Evolutionary conservation across 2,797 vertebrate genomes (phyloP), one percentile per base, ranked within the genome.

Genomic region (Falco columbarius): DNA sequence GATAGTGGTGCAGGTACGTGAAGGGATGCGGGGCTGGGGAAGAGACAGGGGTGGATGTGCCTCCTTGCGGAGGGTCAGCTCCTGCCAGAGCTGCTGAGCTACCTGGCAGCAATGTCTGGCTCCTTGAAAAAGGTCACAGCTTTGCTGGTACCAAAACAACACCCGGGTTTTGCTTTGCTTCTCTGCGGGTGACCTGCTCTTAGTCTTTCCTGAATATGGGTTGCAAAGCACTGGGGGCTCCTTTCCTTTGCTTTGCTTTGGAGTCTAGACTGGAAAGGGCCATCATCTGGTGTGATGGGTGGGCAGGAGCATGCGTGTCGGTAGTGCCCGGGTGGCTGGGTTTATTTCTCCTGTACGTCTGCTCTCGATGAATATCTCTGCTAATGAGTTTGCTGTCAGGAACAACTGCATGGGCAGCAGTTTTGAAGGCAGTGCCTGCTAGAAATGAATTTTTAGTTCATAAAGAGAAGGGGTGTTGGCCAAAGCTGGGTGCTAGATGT

Each of bases 371-470:
- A 55, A 5, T 18, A 3, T 17, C 86, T 46, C 81, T 10, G 84
- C 91, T 94, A 67, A 92, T 24, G 94, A 91, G 90, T 52, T 56
- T 73, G n/a, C 86, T 92, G 93, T 90, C 93, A 76, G 47, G 34
- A 32, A 6, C 51, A 62, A 73, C 73, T 81, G 90, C 89, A 12
- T 0, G 81, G 59, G 3, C 94, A 92, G 95, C 95, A 74, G 52
- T 93, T 94, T 38, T 2, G 38, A 44, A 38, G 68, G 29, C 63
- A 59, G 55, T 4, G 29, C 74, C 71, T 38, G 55, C 65, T 87
- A 13, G 92, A 58, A 83, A 56, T 27, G 65, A 34, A 65, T 56
- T 81, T 90, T 76, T 7, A 46, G 74, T 52, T 89, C 46, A 7
- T 38, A 26, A 12, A 16, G 67, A 52, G 24, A 9, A 24, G 59